Base-by-base conservation (phyloP, 2,888 invertebrate genomes). In the Psylliodes chrysocephalus region DNA sequence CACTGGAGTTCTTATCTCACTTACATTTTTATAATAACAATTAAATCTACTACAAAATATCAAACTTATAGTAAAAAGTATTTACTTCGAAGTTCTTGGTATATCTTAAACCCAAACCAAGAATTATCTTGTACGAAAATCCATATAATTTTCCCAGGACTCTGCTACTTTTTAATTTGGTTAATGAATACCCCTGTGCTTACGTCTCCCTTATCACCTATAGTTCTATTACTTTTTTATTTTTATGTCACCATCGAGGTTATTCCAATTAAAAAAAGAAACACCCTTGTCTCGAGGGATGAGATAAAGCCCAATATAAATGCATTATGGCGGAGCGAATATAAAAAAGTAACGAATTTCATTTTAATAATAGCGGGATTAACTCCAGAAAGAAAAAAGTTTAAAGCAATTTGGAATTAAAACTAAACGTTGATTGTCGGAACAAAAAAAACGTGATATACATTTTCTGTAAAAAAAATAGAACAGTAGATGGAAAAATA, bases 161-260 rank as follows among this genome's bases (percentile, higher is more conserved):
- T 38, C 47, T 28, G 49, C 17, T 33, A 40, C 28, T 59, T 56
- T 61, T 63, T 64, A 66, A 64, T 69, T 67, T 67, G 59, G 65
- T 70, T 70, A 71, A 68, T 68, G 66, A 67, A 57, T 64, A 65
- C 63, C 61, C 57, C 60, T 60, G 60, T 64, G 66, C 74, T 76
- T 76, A 77, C 69, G 57, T 74, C 75, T 79, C 80, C 80, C 80
- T 75, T 70, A 76, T 73, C 77, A 76, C 72, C 78, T 75, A 79
- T 79, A 78, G 73, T 75, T 72, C 71, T 72, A 79, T 78, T 77
- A 74, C 78, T 75, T 79, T 78, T 78, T 81, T 79, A 78, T 77
- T 80, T 82, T 82, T 81, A 82, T 82, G 75, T 79, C 75, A 78
- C 81, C 81, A 78, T 79, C 74, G 81, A 81, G 82, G 80, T 80